Base-by-base conservation (phyloP, 2,797 vertebrate genomes). In the Erethizon dorsatum region DNA sequence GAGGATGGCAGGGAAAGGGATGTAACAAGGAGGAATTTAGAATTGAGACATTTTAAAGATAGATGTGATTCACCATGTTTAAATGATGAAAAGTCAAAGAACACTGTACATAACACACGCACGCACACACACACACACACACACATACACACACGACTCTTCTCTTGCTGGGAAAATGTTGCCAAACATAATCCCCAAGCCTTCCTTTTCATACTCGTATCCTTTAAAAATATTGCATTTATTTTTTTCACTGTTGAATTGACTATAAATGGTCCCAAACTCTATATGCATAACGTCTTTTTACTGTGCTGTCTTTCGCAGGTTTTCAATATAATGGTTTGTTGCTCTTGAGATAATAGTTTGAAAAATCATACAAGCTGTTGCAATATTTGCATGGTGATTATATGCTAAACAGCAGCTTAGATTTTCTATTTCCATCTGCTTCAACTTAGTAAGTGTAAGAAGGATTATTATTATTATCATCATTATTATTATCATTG, bases 261-360 rank as follows among this genome's bases (percentile, higher is more conserved):
- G 69, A 77, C 78, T 94, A 63, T 84, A 95, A 97, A 65, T 75
- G n/a, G 61, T 47, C 63, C 85, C 87, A 93, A 88, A 75, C 5
- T 84, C 85, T 79, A 41, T 65, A 83, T 75, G 73, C 50, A 84
- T 54, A 88, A 78, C 63, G 85, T 94, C 31, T 96, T 95, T 97
- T 95, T 94, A 92, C 50, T 52, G 3, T 89, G 56, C 84, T 92
- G 20, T 86, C 80, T 93, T 94, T 87, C 80, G 96, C 83, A 80
- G 86, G 90, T 97, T 94, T 97, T 97, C 93, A 84, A 69, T 97
- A 95, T 96, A 96, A 97, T 93, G 83, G 92, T 94, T 97, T 97
- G 96, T 95, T 97, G 90, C 88, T 97, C 90, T 97, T 94, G 73
- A 95, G 96, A 96, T 96, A 97, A 97, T 96, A 96, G 95, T 95